A percentile compares a stretch with the other conserved stretches of the same genome.
phyloP scores from a whole-genome alignment of 2,797 vertebrate species.

The Lepidocolaptes lacrymiger region DNA sequence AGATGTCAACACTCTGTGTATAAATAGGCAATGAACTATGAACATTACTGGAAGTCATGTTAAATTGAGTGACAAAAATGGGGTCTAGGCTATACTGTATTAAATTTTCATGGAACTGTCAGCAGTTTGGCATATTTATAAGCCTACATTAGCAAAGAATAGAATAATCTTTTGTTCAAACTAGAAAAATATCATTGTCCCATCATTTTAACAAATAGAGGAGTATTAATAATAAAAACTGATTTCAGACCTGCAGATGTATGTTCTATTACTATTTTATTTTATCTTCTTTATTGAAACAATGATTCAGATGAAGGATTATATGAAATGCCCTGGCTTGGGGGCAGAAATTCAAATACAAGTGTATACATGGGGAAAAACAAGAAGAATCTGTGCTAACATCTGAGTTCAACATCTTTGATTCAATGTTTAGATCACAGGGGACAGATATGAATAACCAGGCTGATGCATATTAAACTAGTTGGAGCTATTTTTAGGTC shows the following conservation, averaged over 20 bases:
- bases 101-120: constrained; percentile 45
- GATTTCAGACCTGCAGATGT: background rate
- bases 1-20: constrained; percentile 7
- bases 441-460: constrained; percentile 56
- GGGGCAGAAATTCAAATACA: constrained; percentile 8
- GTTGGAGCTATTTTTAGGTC: constrained; percentile 62
- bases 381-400: background rate
- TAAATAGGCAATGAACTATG: constrained; percentile 38
- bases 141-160: constrained; percentile 23
- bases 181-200: background rate
- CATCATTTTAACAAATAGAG: constrained; percentile 8
- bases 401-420: constrained; percentile 42
- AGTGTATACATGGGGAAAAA: background rate
- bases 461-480: constrained; percentile 53
- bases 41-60: background rate
- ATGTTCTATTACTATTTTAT: background rate
- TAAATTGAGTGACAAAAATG: constrained; percentile 45
- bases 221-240: constrained; percentile 22
- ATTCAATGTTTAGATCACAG: constrained; percentile 46
- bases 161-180: constrained; percentile 20
- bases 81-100: constrained; percentile 11
- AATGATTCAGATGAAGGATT: background rate
- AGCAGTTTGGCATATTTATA: constrained; percentile 44
- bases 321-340: background rate
- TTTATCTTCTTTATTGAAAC: background rate